Conservation (phyloP, 2,113 vertebrate genomes). For the Nannospalax galili region DNA sequence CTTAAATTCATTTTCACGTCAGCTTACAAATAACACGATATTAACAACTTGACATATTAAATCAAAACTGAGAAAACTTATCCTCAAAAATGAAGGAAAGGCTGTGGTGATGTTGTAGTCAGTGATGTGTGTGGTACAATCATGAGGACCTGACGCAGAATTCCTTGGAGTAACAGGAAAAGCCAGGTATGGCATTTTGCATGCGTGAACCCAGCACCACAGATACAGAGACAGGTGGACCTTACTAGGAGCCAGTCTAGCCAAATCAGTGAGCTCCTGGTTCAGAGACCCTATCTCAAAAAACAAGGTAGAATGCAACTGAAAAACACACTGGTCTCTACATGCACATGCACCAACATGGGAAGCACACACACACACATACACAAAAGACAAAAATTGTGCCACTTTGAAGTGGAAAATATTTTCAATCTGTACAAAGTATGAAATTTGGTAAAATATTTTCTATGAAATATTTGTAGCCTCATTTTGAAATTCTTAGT, state of each 20-base stretch:
- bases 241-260: neutral
- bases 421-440: constrained; percentile 3
- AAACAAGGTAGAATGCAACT: neutral
- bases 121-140: neutral
- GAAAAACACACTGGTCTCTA: neutral
- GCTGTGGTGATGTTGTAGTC: neutral
- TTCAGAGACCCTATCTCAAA: neutral
- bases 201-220: neutral
- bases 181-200: too few species aligned
- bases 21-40: neutral
- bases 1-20: neutral
- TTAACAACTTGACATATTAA: neutral
- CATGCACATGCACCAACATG: neutral
- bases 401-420: constrained; percentile 27
- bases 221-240: neutral
- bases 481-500: constrained; percentile 37
- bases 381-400: neutral
- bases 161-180: too few species aligned
- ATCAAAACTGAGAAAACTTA: constrained; percentile 6
- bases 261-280: neutral
- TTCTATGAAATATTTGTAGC: constrained; percentile 34
- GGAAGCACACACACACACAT: too few species aligned
- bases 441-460: neutral
- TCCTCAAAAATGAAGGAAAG: neutral
- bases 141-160: too few species aligned